Evolutionary conservation across 92 coral and sea anemone species (phyloP), one percentile per base, ranked within the genome.

Genomic region (Nematostella vectensis): DNA sequence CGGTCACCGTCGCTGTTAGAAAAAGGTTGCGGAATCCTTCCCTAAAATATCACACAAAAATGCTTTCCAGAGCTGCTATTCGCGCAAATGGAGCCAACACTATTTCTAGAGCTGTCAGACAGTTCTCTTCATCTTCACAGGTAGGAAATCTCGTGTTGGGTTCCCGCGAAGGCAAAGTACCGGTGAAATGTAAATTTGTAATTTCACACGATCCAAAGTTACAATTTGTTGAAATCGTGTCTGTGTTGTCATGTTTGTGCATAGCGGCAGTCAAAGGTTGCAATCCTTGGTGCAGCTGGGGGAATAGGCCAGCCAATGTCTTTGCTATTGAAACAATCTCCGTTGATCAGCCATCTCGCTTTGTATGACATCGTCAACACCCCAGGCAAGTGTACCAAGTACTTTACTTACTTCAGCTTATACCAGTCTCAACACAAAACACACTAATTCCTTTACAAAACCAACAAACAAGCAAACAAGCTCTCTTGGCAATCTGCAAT

Each of bases 301-400:
- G 98, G 98, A 27, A 91, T 91, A 39, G 98, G 98, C 16, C 98
- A 91, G 61, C 98, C 98, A 1, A 81, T 91, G 96, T 86, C 98
- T 18, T 70, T 91, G 40, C 73, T 91, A 39, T 67, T 91, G 59
- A 91, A 91, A 54, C 89, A 86, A 67, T 87, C 78, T 8, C 95
- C 98, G 3, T 61, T 83, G 29, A 88, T 91, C 47, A 80, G 81
- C 64, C 93, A 91, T 77, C 83, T 91, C 47, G 88, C 98, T 37
- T 73, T 91, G 79, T 91, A 86, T 53, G 98, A 91, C 47, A 91
- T 91, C 52, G 98, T 91, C 40, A 91, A 91, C 73, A 91, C 98
- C 8, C 98, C 98, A 63, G 98, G 98, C 86, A 62, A 23, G 72
- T 25, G 19, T n/a, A n/a, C n/a, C n/a, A n/a, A n/a, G n/a, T n/a